A percentile compares a stretch with the other conserved stretches of the same genome.
These are phyloP conservation scores for Delichon dasypus DNA, from an alignment of 2,797 vertebrate species.

Conservation along the genomic window DNA sequence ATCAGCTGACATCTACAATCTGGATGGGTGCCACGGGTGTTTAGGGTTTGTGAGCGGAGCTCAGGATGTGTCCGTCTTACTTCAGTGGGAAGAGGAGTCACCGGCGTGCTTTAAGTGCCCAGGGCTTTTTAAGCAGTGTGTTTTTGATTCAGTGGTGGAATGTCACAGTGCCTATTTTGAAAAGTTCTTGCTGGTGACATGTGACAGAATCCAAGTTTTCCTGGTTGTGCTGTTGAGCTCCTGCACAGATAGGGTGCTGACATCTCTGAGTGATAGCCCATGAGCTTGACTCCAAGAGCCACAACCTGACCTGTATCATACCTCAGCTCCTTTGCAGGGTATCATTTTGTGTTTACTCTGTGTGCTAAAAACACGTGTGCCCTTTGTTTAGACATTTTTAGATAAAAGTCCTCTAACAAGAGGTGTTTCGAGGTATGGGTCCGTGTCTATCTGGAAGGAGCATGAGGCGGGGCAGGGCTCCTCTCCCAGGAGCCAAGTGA, in stretches of 20 bases:
- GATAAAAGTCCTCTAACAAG: background rate
- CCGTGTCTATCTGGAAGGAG: background rate
- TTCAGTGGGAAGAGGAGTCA: background rate
- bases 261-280: background rate
- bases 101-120: background rate
- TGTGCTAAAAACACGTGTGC: accelerated
- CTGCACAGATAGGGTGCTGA: background rate
- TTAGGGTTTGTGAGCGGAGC: background rate
- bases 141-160: background rate
- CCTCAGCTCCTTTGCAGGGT: background rate
- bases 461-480: background rate
- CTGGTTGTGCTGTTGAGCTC: background rate
- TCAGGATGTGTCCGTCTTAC: background rate
- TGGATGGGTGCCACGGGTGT: background rate
- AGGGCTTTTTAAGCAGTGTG: background rate
- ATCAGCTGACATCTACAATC: background rate
- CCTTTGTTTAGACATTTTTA: background rate
- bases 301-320: background rate
- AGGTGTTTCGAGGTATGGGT: background rate
- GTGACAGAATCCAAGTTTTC: background rate
- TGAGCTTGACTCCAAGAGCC: background rate
- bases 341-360: background rate
- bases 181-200: background rate
- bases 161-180: background rate
- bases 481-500: background rate